Conservation (phyloP, 2,888 invertebrate species). For the Iselma pallidipennis region DNA sequence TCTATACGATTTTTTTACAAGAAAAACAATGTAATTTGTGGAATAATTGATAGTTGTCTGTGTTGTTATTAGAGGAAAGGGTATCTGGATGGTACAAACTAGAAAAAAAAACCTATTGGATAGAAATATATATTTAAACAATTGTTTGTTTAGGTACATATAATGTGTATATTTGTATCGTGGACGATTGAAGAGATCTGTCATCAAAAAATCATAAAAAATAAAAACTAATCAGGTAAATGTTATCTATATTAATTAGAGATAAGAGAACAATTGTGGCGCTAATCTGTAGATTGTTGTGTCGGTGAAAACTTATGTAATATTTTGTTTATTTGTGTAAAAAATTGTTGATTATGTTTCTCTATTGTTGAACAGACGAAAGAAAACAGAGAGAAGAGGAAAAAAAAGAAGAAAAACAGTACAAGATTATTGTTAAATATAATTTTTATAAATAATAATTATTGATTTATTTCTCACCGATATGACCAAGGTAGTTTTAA, state of each 20-base stretch:
- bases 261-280: neutral
- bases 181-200: neutral
- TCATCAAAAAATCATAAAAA: neutral
- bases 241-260: neutral
- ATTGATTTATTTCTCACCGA: neutral
- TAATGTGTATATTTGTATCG: neutral
- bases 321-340: neutral
- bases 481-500: no score
- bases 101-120: neutral
- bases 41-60: neutral
- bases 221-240: no score
- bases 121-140: neutral
- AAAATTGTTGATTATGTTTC: slow-evolving; percentile 2
- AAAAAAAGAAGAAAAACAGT: slow-evolving; percentile 18
- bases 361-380: neutral
- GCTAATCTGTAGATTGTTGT: neutral
- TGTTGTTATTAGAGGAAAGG: neutral
- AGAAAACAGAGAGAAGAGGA: neutral
- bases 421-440: slow-evolving; percentile 28
- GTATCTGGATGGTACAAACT: neutral
- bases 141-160: neutral
- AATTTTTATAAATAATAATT: slow-evolving; percentile 10
- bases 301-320: neutral
- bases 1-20: neutral
- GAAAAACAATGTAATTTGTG: neutral